These are phyloP conservation scores for Taphrorychus bicolor DNA, from an alignment of 2,888 invertebrate species.

Conservation along the genomic window DNA sequence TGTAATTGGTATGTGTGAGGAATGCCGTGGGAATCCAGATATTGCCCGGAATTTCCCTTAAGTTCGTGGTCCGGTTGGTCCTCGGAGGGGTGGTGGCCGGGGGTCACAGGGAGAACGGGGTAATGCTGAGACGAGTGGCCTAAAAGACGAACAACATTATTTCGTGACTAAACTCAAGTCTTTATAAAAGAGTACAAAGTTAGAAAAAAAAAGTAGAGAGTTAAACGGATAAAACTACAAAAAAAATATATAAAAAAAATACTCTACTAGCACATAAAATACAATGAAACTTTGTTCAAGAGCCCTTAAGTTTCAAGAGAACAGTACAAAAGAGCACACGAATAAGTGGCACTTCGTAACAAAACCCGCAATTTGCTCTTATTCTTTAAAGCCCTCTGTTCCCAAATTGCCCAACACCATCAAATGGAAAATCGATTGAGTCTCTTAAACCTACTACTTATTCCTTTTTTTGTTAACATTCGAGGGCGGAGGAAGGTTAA, in stretches of 20 bases:
- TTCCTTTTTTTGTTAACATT: background rate
- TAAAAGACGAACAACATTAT: too few relatives aligned
- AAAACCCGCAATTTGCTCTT: background rate
- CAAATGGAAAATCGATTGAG: background rate
- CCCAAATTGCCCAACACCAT: background rate
- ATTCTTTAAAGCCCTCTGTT: background rate
- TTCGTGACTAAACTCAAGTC: too few relatives aligned
- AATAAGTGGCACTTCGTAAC: background rate
- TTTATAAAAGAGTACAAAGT: too few relatives aligned
- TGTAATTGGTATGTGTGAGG: conserved; percentile 57
- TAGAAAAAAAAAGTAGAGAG: too few relatives aligned
- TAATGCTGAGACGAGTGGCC: conserved; percentile 46
- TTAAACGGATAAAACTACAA: background rate
- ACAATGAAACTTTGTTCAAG: too few relatives aligned
- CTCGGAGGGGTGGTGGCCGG: conserved; percentile 47
- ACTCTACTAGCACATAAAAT: too few relatives aligned
- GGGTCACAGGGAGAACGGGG: conserved; percentile 53
- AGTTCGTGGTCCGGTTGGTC: conserved; percentile 43
- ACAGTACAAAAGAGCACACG: too few relatives aligned
- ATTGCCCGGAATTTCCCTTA: conserved; percentile 52
- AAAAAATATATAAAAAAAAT: too few relatives aligned
- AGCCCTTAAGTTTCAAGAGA: too few relatives aligned
- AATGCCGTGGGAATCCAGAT: conserved; percentile 57
- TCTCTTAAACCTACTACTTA: background rate
- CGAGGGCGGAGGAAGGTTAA: too few relatives aligned